Evolutionary conservation across 2,888 invertebrate species (phyloP), one percentile per base, ranked within the genome.

Genomic region (Elegia similella): DNA sequence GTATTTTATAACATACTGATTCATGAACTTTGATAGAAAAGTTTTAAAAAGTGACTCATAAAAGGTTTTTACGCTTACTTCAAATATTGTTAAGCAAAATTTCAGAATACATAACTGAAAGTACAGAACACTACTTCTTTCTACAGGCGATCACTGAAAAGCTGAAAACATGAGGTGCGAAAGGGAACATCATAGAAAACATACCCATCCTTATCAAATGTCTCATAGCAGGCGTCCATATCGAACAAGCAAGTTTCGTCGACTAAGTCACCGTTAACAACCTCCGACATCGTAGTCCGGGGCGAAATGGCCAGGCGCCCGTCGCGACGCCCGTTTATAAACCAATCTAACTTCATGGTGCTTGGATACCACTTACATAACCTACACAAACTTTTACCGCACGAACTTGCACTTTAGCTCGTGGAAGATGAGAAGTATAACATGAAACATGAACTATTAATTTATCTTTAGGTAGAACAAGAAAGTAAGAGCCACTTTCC

Each of bases 201-300:
- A 93, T 92, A 96, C 95, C 95, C 95, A 89, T 97, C 96, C 85
- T 96, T 96, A 88, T 97, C 97, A 87, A 97, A 97, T 68, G 97
- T 96, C 74, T 95, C 94, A 85, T 97, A 97, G 89, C 97, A 97
- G 79, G 96, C 97, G 92, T 97, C 97, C 97, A 97, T 97, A 83
- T 94, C 93, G 85, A 88, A 82, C 78, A 92, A 91, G 86, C 91
- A 90, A 72, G 84, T 86, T 82, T 93, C 91, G 75, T 92, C 92
- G 77, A 86, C 80, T 81, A 80, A 72, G 57, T 77, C 67, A 55
- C 78, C 82, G 84, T 81, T 82, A 69, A 76, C 84, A 80, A 81
- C 88, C 76, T 84, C 84, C 81, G 82, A 80, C 91, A 90, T 88
- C 80, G 86, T 85, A 78, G 84, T 80, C 76, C 82, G 82, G 76